Percentiles rank a stretch among this genome's conserved stretches.
Evolutionary conservation across 2,888 invertebrate species (phyloP).

Genomic region (Cephus pygmeus): DNA sequence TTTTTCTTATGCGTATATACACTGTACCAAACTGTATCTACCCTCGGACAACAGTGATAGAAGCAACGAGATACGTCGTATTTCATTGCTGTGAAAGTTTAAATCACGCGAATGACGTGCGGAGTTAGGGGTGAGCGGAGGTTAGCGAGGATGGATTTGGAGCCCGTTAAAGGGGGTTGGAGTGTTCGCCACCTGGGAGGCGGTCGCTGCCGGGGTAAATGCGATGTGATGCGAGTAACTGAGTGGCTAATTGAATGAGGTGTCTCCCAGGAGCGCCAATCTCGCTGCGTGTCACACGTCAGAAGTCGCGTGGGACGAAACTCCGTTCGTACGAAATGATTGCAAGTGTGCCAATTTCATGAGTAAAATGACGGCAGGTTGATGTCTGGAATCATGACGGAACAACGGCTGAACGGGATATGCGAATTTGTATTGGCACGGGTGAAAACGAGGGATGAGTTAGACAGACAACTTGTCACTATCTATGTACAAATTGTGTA

Average conservation of each 20-base stretch:
- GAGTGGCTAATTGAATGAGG: constrained; percentile 65
- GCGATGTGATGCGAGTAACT: constrained; percentile 64
- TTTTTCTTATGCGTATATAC: not conserved
- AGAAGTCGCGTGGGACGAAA: constrained; percentile 48
- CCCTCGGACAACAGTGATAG: not conserved
- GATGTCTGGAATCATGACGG: not conserved
- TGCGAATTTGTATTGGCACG: not conserved
- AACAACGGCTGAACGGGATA: not conserved
- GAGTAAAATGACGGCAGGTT: not conserved
- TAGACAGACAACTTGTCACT: constrained; percentile 18
- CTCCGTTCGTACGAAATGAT: constrained; percentile 21
- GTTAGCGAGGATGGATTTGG: constrained; percentile 16
- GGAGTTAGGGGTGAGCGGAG: not conserved
- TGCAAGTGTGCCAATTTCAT: constrained; percentile 43
- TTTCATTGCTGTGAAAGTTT: not conserved
- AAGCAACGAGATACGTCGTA: not conserved
- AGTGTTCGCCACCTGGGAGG: constrained; percentile 33
- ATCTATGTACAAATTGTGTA: constrained; percentile 24
- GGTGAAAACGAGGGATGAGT: not conserved
- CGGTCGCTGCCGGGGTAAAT: constrained; percentile 40
- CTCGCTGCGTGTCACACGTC: constrained; percentile 59
- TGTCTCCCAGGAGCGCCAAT: constrained; percentile 60
- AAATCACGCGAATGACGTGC: constrained; percentile 4
- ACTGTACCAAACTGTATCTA: not conserved
- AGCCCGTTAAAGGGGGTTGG: constrained; percentile 5